Percentiles rank a stretch among this genome's conserved stretches.
These are phyloP conservation scores for Dicyrtoma fusca DNA, from an alignment of 2,888 invertebrate species.

Conservation along the genomic window DNA sequence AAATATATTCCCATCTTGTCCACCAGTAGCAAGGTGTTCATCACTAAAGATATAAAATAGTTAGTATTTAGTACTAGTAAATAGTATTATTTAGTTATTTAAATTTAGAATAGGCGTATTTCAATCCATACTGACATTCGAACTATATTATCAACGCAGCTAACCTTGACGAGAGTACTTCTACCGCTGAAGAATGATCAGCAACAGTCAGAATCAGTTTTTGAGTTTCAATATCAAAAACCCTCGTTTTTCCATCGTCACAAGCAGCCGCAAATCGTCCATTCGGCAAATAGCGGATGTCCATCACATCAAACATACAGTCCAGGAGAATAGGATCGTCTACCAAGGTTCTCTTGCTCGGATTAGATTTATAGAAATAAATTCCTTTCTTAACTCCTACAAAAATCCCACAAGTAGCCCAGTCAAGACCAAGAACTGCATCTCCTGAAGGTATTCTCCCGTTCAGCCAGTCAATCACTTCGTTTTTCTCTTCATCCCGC, in stretches of 20 bases:
- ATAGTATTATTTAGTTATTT: too few relatives aligned
- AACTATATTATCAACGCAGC: neutral
- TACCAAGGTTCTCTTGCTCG: slow-evolving; percentile 11
- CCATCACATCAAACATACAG: slow-evolving; percentile 44
- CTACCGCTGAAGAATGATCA: slow-evolving; percentile 40
- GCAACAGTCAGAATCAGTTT: slow-evolving; percentile 38
- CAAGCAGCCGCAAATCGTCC: slow-evolving; percentile 46
- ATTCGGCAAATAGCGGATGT: slow-evolving; percentile 37
- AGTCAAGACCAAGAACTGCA: slow-evolving; percentile 48
- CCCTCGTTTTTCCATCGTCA: slow-evolving; percentile 47
- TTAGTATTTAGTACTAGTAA: too few relatives aligned
- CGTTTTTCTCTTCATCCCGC: slow-evolving; percentile 34
- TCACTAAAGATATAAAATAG: slow-evolving; percentile 34
- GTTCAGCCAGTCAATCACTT: slow-evolving; percentile 36
- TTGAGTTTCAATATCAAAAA: slow-evolving; percentile 47
- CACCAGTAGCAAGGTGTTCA: slow-evolving; percentile 48
- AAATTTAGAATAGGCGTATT: too few relatives aligned
- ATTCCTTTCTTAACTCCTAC: slow-evolving; percentile 42
- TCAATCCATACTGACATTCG: too few relatives aligned
- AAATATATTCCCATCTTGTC: slow-evolving; percentile 48
- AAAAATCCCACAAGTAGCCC: slow-evolving; percentile 45
- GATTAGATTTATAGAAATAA: slow-evolving; percentile 38
- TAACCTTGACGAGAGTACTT: slow-evolving; percentile 50
- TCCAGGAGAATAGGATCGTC: slow-evolving; percentile 41
- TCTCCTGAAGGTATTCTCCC: slow-evolving; percentile 37